These are phyloP conservation scores for Gobionotothen gibberifrons DNA, from an alignment of 2,797 vertebrate genomes.

Conservation along the genomic window DNA sequence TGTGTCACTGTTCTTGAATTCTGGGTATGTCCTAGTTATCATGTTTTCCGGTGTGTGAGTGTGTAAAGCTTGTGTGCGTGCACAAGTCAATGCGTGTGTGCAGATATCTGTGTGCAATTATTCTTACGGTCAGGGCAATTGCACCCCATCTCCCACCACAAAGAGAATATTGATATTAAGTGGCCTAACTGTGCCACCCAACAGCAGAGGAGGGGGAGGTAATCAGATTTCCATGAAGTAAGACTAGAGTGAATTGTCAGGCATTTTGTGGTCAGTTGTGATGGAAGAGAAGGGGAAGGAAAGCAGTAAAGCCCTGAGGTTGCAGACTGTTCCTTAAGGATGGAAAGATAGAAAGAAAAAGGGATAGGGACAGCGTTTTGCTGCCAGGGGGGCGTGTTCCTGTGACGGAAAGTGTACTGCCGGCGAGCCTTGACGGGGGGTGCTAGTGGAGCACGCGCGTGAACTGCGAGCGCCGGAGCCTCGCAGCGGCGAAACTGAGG, in stretches of 20 bases:
- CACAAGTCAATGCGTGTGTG: slow-evolving; percentile 42
- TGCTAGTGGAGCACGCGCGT: too few relatives aligned
- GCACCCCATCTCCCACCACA: slow-evolving; percentile 61
- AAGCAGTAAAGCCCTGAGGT: slow-evolving; percentile 49
- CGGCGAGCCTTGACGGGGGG: too few relatives aligned
- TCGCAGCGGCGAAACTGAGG: too few relatives aligned
- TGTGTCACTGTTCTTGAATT: slow-evolving; percentile 38
- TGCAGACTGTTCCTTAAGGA: slow-evolving; percentile 18
- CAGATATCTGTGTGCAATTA: slow-evolving; percentile 64
- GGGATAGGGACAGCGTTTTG: neutral
- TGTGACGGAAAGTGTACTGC: too few relatives aligned
- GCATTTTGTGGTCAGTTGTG: slow-evolving; percentile 61
- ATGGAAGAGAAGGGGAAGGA: slow-evolving; percentile 42
- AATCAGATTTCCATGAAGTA: slow-evolving; percentile 42
- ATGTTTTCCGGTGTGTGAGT: slow-evolving; percentile 36
- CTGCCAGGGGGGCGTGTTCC: too few relatives aligned
- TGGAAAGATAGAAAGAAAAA: slow-evolving; percentile 16
- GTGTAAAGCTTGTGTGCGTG: slow-evolving; percentile 37
- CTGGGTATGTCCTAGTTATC: slow-evolving; percentile 57
- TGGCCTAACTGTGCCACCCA: slow-evolving; percentile 64
- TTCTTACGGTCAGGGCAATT: slow-evolving; percentile 69
- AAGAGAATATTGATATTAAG: slow-evolving; percentile 80
- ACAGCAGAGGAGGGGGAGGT: slow-evolving; percentile 36
- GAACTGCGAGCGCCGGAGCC: too few relatives aligned
- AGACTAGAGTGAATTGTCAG: slow-evolving; percentile 47